These are phyloP conservation scores for Melanargia galathea DNA, from an alignment of 2,888 invertebrate genomes.

Conservation along the genomic window DNA sequence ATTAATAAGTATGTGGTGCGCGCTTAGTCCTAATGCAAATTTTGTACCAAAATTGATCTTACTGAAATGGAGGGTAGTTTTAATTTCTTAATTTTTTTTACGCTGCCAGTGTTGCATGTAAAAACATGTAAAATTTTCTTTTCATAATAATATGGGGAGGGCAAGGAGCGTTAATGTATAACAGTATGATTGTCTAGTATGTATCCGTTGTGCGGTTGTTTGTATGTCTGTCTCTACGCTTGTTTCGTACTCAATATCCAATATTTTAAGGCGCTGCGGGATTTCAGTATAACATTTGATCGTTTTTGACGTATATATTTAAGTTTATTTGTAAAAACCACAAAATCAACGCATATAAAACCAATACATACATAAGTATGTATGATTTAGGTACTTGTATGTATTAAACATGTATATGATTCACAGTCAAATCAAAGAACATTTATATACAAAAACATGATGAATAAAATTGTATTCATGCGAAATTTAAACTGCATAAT, in stretches of 20 bases:
- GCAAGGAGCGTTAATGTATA: constrained; percentile 31
- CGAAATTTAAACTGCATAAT: not conserved
- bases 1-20: constrained; percentile 6
- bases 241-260: constrained; percentile 62
- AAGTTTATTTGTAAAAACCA: not conserved
- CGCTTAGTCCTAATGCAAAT: not conserved
- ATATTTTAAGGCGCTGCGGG: constrained; percentile 49
- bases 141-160: constrained; percentile 31
- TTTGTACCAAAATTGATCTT: not conserved
- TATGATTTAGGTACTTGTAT: not conserved
- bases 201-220: constrained; percentile 48
- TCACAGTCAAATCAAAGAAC: not conserved
- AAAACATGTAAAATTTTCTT: constrained; percentile 46
- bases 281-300: constrained; percentile 43
- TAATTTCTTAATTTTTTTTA: constrained; percentile 21
- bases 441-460: not conserved
- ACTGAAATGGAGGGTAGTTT: constrained; percentile 8
- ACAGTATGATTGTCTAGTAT: constrained; percentile 42
- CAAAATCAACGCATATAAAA: not conserved
- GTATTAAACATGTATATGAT: not conserved
- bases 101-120: constrained; percentile 56
- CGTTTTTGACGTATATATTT: not conserved
- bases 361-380: not conserved
- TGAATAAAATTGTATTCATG: not conserved
- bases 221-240: constrained; percentile 52